Base-by-base conservation (phyloP, 2,113 vertebrate species). In the Amazona vittata region DNA sequence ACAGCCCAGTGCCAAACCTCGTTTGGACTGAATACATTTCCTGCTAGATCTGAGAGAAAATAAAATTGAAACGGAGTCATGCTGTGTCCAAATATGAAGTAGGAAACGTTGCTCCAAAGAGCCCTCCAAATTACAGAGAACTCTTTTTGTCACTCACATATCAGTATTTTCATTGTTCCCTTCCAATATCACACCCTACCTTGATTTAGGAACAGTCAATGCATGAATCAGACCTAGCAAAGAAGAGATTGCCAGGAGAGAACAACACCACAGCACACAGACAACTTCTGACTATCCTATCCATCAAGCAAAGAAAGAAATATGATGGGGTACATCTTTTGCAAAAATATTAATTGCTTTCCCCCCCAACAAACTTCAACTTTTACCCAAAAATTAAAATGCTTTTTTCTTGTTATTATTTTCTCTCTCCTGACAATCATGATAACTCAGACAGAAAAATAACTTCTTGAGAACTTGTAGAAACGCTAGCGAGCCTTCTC, bases 1-100 rank as follows among this genome's bases (percentile, higher is more conserved):
- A 67, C 44, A 95, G 64, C 71, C 47, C 62, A 28, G 52, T 92
- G 90, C 89, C 94, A 95, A 96, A 89, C 70, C 70, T 95, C 94
- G 53, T 68, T 85, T 84, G 86, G 86, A 71, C 15, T 62, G 28
- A 94, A 86, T 26, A 81, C 14, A 37, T 28, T 84, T 84, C 76
- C 86, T 95, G 86, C 31, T 71, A 92, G 28, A 89, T 87, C 44
- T 63, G 63, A 87, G 69, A 79, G 74, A 94, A 96, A 96, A 75
- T 65, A 52, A 62, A 92, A 96, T 44, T 91, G 52, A 81, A 95
- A 82, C 0, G 0, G 29, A 78, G 28, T 76, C 64, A 79, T 65
- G 22, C 19, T 57, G 15, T 82, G 92, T 57, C 65, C 53, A 93
- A 93, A 74, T n/a, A 69, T 5, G 11, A 86, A 89, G 28, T 21